Evolutionary conservation across 2,888 invertebrate genomes (phyloP), one percentile per base, ranked within the genome.

Genomic region (Pachycephus smyrnensis): DNA sequence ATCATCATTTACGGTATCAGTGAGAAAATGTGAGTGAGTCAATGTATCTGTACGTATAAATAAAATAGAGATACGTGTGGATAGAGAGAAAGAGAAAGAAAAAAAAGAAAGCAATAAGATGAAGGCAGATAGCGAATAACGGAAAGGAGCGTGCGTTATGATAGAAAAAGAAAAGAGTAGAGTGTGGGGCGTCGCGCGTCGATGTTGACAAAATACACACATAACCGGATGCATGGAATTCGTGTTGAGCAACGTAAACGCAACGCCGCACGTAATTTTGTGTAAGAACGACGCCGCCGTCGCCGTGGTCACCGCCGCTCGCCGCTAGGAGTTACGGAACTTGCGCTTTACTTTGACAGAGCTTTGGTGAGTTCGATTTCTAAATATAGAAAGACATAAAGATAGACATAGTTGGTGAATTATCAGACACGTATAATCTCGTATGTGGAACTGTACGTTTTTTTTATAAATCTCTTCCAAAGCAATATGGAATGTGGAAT

Each of bases 331-430:
- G 30, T 15, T 3, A 32, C 71, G 30, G 71, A 71, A 32, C 71
- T 71, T 32, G 69, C 71, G 76, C 37, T 69, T 80, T 76, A 69
- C 80, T 75, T 79, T 74, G 77, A 73, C 35, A 79, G 35, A 83
- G 75, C 77, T 75, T 80, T 32, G 83, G 85, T 85, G 73, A 85
- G 84, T 82, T 78, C 6, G 23, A 55, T 55, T 23, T 83, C 85
- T 84, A 85, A 82, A 82, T 85, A 85, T 84, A 84, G 81, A 80
- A 80, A 74, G n/a, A n/a, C 23, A 23, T 55, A 55, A 55, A 55
- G 55, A 55, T 55, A 55, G 55, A 55, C 55, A 55, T 55, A 55
- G 55, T 23, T 23, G 9, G 55, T 55, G 55, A 55, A 55, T 55
- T 55, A 55, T 55, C 55, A 55, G 9, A 9, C 6, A 15, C 15